A percentile compares a stretch with the other conserved stretches of the same genome.
Conservation (phyloP, 2,888 invertebrate species). For the Agonopterix subpropinquella region DNA sequence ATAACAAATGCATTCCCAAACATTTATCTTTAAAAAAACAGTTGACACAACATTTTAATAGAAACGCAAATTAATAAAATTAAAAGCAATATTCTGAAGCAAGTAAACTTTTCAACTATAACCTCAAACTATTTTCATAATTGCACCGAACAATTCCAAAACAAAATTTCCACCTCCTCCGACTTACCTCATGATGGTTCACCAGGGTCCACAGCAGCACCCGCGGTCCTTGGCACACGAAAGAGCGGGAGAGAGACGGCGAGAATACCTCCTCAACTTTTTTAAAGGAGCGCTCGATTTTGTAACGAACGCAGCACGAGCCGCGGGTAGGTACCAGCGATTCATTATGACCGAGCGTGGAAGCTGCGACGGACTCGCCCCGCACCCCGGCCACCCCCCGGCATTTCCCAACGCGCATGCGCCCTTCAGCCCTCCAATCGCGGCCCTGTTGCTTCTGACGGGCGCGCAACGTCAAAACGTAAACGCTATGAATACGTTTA, state of each 20-base stretch:
- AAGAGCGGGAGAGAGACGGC: constrained; percentile 62
- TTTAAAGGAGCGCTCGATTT: constrained; percentile 51
- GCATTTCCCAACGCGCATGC: constrained; percentile 39
- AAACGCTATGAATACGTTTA: constrained; percentile 69
- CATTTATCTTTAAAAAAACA: too few relatives aligned
- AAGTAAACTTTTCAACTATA: constrained; percentile 1
- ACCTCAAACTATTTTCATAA: constrained; percentile 4
- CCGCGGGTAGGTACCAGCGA: constrained; percentile 70
- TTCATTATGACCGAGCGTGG: constrained; percentile 69
- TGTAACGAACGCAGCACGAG: constrained; percentile 60
- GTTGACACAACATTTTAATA: too few relatives aligned
- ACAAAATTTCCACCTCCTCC: constrained; percentile 17
- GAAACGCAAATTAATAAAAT: background rate
- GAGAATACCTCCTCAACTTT: constrained; percentile 55
- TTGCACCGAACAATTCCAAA: constrained; percentile 14
- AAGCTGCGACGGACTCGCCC: constrained; percentile 55
- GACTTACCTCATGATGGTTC: constrained; percentile 42
- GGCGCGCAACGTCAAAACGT: constrained; percentile 58
- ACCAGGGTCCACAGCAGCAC: constrained; percentile 28
- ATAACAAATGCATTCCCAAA: too few relatives aligned
- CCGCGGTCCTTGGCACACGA: constrained; percentile 45
- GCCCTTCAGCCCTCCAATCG: constrained; percentile 48
- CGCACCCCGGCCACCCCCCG: constrained; percentile 24
- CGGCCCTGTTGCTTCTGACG: constrained; percentile 72
- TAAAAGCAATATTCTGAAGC: background rate